Percentiles rank a stretch among this genome's conserved stretches.
Conservation (phyloP, 2,113 vertebrate genomes). For the Antennarius striatus region DNA sequence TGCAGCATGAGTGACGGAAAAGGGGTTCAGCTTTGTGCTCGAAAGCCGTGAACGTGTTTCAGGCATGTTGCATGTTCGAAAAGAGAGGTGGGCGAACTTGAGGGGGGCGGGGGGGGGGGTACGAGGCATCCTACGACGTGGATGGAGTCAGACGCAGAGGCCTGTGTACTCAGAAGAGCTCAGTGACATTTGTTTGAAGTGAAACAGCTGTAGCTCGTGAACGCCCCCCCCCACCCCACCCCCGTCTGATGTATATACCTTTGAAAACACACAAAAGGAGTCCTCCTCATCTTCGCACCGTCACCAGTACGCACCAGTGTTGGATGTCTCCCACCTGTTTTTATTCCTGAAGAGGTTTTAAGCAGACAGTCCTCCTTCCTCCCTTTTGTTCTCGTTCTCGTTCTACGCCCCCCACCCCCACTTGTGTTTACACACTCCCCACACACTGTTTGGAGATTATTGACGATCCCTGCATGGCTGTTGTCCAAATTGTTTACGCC, state of each 20-base stretch:
- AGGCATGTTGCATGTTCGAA: slow-evolving; percentile 17
- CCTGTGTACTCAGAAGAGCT: slow-evolving; percentile 27
- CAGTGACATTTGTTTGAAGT: slow-evolving; percentile 66
- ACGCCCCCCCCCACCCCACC: too few species aligned
- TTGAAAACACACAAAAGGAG: background rate
- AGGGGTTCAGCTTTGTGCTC: background rate
- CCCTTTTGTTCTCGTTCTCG: slow-evolving; percentile 15
- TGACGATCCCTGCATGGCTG: slow-evolving; percentile 41
- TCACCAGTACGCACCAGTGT: background rate
- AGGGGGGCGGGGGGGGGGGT: background rate
- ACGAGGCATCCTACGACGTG: background rate
- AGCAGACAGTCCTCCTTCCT: background rate
- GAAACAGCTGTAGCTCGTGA: slow-evolving; percentile 52
- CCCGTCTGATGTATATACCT: background rate
- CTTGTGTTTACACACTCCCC: slow-evolving; percentile 53
- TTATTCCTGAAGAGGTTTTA: background rate
- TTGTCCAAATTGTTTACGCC: slow-evolving; percentile 65
- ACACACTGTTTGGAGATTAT: slow-evolving; percentile 51
- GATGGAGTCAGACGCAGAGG: slow-evolving; percentile 14
- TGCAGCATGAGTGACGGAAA: background rate
- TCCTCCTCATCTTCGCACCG: background rate
- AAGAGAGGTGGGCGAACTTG: slow-evolving; percentile 2
- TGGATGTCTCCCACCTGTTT: slow-evolving; percentile 7
- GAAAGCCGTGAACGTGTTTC: background rate
- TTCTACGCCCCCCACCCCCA: background rate